Evolutionary conservation across 2,797 vertebrate species (phyloP).

Genomic region (Anomalospiza imberbis): DNA sequence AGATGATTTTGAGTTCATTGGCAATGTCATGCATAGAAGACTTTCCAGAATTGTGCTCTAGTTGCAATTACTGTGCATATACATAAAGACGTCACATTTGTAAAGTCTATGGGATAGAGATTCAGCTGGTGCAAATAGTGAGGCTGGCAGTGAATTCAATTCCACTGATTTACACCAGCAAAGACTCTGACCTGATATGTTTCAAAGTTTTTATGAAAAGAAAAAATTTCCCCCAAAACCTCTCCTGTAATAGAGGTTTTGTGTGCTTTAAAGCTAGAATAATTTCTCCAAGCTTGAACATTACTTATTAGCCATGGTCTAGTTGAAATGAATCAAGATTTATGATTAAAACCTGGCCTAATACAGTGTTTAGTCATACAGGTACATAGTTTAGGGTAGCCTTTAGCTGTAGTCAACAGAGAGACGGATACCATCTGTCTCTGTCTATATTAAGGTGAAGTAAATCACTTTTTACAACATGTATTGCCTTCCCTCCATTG

Average conservation of each 20-base stretch:
- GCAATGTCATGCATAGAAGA: neutral
- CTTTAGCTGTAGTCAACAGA: neutral
- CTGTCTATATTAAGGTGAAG: neutral
- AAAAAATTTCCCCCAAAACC: neutral
- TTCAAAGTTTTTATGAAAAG: neutral
- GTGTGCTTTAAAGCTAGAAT: neutral
- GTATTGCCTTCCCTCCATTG: neutral
- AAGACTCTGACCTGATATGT: neutral
- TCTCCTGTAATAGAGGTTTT: neutral
- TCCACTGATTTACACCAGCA: neutral
- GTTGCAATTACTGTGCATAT: neutral
- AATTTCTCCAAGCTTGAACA: neutral
- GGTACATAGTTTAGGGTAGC: neutral
- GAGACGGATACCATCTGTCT: neutral
- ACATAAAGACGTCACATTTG: neutral
- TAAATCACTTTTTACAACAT: neutral
- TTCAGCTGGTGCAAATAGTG: neutral
- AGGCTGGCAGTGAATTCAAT: neutral
- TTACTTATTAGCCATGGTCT: neutral
- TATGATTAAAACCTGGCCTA: neutral
- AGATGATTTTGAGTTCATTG: neutral
- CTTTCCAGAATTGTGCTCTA: neutral
- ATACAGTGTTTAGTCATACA: neutral
- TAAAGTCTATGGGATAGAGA: neutral
- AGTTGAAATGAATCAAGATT: neutral